Base-by-base conservation (phyloP, 2,113 vertebrate genomes). In the Nannospalax galili region DNA sequence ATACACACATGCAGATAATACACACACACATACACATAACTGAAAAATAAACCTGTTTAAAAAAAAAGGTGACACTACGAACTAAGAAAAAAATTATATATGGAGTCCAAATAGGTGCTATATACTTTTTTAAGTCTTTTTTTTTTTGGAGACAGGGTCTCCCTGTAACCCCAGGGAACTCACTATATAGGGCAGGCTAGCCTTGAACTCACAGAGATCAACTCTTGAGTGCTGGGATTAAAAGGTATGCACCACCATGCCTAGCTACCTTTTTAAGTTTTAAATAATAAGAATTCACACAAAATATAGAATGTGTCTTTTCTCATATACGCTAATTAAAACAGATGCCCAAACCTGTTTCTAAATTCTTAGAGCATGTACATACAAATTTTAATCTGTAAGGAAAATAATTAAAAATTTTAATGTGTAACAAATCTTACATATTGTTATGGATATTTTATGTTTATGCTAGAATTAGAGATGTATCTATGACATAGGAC, bases 401-500 rank as follows among this genome's bases (percentile, higher is more conserved):
- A 90, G 67, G 52, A 58, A 81, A 82, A 89, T 22, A 67, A 80
- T 3, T 56, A 42, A 3, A 89, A 42, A 80, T 9, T 35, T 48
- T 37, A 15, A 1, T 78, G 1, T 1, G 32, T 74, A 64, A 88
- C 40, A 52, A 40, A 74, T 37, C 15, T 74, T 15, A 20, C 40
- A 7, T 88, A 56, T 60, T 95, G 72, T 16, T n/a, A 74, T 75
- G 3, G 0, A 3, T 84, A 42, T 86, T 78, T 86, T 45, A 35
- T 30, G 1, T 60, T 87, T 93, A 73, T 72, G 2, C 1, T 64
- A 6, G 3, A 78, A 65, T 67, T 80, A 60, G 5, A 64, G 7
- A 9, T n/a, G 1, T 58, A 8, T 67, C 15, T n/a, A 5, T 14
- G 22, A 8, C 24, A 65, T 14, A 17, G 3, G 48, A 0, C 62